A percentile compares a stretch with the other conserved stretches of the same genome.
Conservation (phyloP, 1,140 invertebrate species). For the Drosophila fuyamai region DNA sequence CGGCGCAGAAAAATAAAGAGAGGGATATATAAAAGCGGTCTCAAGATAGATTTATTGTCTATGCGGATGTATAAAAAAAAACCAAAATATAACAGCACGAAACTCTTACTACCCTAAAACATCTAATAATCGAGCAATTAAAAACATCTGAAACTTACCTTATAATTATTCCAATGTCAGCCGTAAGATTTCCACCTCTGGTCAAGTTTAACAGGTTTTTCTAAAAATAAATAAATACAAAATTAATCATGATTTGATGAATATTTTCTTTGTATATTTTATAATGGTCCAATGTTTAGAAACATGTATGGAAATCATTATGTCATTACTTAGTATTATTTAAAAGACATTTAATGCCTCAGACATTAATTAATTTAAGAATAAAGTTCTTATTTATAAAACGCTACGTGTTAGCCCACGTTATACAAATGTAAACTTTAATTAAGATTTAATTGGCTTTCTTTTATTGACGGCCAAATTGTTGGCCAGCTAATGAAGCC, state of each 20-base stretch:
- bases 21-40: constrained; percentile 15
- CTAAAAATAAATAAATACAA: constrained; percentile 2
- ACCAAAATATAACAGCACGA: not conserved
- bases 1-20: constrained; percentile 11
- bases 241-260: constrained; percentile 1
- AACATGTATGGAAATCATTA: not conserved
- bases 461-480: constrained; percentile 15
- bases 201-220: constrained; percentile 15
- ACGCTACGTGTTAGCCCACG: too few species aligned
- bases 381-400: too few species aligned
- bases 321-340: too few species aligned
- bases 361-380: too few species aligned
- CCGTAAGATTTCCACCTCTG: not conserved
- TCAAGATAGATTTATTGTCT: constrained; percentile 31
- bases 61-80: constrained; percentile 9
- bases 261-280: too few species aligned
- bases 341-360: too few species aligned
- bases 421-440: constrained; percentile 1
- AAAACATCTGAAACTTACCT: constrained; percentile 4
- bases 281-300: too few species aligned
- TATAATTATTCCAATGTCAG: constrained; percentile 9
- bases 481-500: constrained; percentile 25
- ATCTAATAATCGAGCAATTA: not conserved
- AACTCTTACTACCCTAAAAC: constrained; percentile 8
- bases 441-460: constrained; percentile 4